Evolutionary conservation across 2,888 invertebrate genomes (phyloP), one percentile per base, ranked within the genome.

Genomic region (Agrotis segetum): DNA sequence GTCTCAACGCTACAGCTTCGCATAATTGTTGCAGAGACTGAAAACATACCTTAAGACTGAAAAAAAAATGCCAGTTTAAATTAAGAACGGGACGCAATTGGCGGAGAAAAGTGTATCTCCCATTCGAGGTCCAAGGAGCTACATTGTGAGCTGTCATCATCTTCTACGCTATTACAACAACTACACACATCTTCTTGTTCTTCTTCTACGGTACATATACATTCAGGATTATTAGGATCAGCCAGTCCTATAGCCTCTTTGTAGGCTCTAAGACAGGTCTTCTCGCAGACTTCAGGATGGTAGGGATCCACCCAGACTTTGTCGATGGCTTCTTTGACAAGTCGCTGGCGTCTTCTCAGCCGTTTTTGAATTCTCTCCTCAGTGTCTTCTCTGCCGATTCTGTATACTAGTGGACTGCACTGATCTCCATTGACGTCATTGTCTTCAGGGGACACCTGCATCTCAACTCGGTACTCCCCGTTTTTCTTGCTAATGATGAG

Each of bases 21-120:
- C 40, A 11, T 4, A 0, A 40, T 1, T 40, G 40, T 11, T 40
- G 40, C 40, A 40, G 11, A 40, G 11, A 40, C 40, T 11, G 11
- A 11, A 40, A 40, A 2, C 40, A 40, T 40, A 40, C 40, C 9
- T 11, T 40, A 1, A 7, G 11, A 63, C 29, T n/a, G 24, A 19
- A 59, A 74, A 71, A 69, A 49, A 17, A 34, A 66, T 61, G 14
- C 9, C 16, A 3, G 16, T 46, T 1, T 16, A n/a, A 56, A 14
- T 56, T n/a, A 56, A 6, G 17, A 79, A 40, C 76, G 67, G 11
- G 52, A 76, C 62, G 87, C 85, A 74, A 80, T 88, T 0, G 95
- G 95, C 16, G 94, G 95, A 2, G 94, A 91, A 74, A 94, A 96
- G 67, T 94, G 93, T 64, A 96, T 88, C 79, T 95, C 95, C 95